Conservation (phyloP, 2,113 vertebrate species). For the Ceuthmochares aereus region DNA sequence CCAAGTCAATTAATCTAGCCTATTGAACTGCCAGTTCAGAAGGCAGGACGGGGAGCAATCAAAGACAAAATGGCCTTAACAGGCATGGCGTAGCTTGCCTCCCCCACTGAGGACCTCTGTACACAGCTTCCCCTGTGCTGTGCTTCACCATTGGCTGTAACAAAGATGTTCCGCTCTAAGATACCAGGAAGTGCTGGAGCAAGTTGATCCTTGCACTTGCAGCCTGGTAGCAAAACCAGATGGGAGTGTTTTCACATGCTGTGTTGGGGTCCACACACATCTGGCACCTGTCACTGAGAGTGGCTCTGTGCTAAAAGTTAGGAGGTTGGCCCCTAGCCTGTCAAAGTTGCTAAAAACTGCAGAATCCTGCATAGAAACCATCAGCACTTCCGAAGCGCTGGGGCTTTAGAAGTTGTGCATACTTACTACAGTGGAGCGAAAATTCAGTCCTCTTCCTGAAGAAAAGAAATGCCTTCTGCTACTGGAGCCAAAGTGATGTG, state of each 20-base stretch:
- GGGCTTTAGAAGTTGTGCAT: background rate
- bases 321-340: background rate
- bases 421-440: background rate
- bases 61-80: background rate
- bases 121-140: background rate
- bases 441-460: background rate
- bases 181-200: background rate
- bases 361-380: background rate
- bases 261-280: accelerated
- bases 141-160: background rate
- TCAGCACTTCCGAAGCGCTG: accelerated
- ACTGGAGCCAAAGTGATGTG: background rate
- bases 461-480: background rate
- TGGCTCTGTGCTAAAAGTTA: background rate
- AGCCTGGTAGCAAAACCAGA: background rate
- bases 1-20: background rate
- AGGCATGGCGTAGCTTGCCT: background rate
- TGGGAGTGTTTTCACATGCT: accelerated
- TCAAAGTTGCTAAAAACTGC: accelerated
- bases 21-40: background rate
- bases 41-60: background rate
- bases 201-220: background rate
- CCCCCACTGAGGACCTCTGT: accelerated
- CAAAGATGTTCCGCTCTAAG: accelerated
- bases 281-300: background rate